Conservation (phyloP, 2,113 vertebrate genomes). For the Chionodraco myersi region DNA sequence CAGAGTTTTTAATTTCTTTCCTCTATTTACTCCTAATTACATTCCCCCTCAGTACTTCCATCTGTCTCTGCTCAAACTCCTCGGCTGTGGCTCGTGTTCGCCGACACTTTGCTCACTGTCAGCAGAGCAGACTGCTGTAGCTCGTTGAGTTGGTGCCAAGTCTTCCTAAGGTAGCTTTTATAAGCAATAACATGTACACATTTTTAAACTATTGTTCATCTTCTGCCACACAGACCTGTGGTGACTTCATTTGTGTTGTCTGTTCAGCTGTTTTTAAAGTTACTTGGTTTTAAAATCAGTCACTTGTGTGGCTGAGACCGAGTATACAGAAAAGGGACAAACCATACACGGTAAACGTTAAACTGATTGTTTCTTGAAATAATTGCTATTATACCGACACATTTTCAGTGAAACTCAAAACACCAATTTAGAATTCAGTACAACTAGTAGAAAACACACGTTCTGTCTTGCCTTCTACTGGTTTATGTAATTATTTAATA, state of each 20-base stretch:
- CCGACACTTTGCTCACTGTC: background rate
- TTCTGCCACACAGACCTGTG: background rate
- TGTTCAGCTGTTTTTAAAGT: background rate
- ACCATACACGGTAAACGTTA: background rate
- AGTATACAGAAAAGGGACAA: background rate
- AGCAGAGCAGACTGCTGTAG: conserved; percentile 20
- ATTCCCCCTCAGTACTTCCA: conserved; percentile 26
- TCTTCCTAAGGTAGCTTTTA: conserved; percentile 8
- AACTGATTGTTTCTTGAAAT: background rate
- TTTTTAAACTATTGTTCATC: background rate
- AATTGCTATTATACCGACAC: background rate
- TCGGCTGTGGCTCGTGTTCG: background rate
- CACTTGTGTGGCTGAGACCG: background rate
- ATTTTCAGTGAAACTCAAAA: background rate
- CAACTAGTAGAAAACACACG: no score
- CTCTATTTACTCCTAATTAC: conserved; percentile 35
- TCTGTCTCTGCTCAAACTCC: conserved; percentile 17
- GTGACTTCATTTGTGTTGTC: conserved; percentile 5
- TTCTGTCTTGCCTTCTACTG: no score
- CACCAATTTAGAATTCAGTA: no score
- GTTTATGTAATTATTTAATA: no score
- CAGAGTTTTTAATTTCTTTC: conserved; percentile 21
- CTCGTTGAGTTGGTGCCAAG: background rate
- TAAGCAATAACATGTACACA: background rate
- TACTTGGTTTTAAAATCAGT: background rate